Conservation (phyloP, 2,113 vertebrate genomes). For the Vanacampus margaritifer region DNA sequence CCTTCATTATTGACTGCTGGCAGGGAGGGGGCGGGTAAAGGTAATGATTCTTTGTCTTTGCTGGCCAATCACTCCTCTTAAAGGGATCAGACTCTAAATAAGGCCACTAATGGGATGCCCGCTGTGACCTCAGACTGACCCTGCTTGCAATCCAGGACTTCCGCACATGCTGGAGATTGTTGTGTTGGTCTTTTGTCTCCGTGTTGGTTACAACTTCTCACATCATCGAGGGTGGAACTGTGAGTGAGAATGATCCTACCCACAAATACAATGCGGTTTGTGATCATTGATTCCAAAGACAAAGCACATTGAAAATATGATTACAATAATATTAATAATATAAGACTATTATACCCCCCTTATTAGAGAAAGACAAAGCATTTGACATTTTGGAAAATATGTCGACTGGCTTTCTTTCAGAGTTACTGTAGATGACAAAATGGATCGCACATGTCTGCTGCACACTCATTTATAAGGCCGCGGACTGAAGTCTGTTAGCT, state of each 20-base stretch:
- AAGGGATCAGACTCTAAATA: conserved; percentile 75
- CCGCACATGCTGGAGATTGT: conserved; percentile 40
- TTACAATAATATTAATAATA: background rate
- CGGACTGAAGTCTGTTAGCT: background rate
- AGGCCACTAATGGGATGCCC: conserved; percentile 75
- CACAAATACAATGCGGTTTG: conserved; percentile 8
- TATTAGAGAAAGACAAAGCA: background rate
- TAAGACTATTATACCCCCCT: background rate
- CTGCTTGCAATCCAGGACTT: conserved; percentile 54
- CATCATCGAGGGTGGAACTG: background rate
- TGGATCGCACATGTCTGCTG: conserved; percentile 1
- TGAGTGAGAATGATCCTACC: conserved; percentile 3
- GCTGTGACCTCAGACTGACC: conserved; percentile 67
- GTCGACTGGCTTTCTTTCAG: background rate
- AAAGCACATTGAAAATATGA: background rate
- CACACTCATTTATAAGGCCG: background rate
- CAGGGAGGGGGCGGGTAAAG: conserved; percentile 71
- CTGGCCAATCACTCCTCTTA: conserved; percentile 74
- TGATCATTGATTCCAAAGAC: conserved; percentile 15
- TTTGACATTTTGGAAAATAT: background rate
- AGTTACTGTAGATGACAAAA: conserved; percentile 7
- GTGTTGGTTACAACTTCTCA: conserved; percentile 24
- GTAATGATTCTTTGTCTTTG: conserved; percentile 77
- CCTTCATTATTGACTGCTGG: conserved; percentile 77
- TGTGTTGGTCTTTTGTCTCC: conserved; percentile 10